Evolutionary conservation across 2,888 invertebrate genomes (phyloP).

Genomic region (Drosophila meridiana): DNA sequence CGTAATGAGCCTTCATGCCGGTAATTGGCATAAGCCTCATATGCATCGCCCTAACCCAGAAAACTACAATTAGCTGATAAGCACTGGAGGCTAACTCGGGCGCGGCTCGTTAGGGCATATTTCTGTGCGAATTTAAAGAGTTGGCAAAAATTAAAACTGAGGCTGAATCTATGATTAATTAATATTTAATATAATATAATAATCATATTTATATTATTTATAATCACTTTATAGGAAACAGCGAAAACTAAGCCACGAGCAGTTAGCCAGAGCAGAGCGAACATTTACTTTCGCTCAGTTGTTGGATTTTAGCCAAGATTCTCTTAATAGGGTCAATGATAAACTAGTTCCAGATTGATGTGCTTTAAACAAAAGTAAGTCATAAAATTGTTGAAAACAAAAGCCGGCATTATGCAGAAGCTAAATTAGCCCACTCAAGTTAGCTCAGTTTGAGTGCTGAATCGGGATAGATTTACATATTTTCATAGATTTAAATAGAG

Average conservation of each 20-base stretch:
- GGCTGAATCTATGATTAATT: background rate
- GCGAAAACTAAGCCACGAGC: background rate
- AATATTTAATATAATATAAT: background rate
- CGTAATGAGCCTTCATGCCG: slow-evolving; percentile 54
- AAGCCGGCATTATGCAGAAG: background rate
- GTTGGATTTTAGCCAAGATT: no score
- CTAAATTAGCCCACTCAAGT: slow-evolving; percentile 1
- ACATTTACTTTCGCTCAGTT: slow-evolving; percentile 21
- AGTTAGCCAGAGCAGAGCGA: background rate
- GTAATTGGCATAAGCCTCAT: slow-evolving; percentile 48
- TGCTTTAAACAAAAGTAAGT: background rate
- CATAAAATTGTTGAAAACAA: slow-evolving; percentile 27
- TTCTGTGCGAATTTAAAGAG: background rate
- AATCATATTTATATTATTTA: background rate
- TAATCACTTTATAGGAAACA: background rate
- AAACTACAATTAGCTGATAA: slow-evolving; percentile 18
- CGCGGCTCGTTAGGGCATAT: background rate
- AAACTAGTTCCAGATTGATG: background rate
- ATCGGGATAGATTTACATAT: background rate
- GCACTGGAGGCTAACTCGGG: background rate
- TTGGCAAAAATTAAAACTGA: no score
- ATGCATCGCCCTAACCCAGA: slow-evolving; percentile 26
- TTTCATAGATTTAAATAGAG: background rate
- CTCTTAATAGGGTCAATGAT: slow-evolving; percentile 19
- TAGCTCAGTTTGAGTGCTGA: background rate